Evolutionary conservation across 2,888 invertebrate genomes (phyloP).

Genomic region (Uropetala carovei): DNA sequence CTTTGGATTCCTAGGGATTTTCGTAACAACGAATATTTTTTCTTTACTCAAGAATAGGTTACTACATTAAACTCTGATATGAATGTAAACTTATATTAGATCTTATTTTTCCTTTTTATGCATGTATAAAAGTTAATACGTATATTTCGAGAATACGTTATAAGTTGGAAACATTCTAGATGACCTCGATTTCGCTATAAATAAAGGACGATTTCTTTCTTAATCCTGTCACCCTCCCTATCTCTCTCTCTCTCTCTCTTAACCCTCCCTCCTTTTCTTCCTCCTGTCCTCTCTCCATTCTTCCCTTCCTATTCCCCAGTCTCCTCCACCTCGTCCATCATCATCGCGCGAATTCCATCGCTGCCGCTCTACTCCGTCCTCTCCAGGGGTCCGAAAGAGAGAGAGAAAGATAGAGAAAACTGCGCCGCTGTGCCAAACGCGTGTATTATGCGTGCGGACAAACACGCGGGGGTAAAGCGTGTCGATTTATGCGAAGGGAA

Average conservation of each 20-base stretch:
- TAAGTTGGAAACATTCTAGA: background rate
- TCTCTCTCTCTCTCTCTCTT: background rate
- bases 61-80: too few relatives aligned
- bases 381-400: background rate
- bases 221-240: background rate
- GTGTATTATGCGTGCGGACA: slow-evolving; percentile 32
- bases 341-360: background rate
- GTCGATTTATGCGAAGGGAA: slow-evolving; percentile 3
- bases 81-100: too few relatives aligned
- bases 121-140: too few relatives aligned
- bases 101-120: too few relatives aligned
- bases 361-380: background rate
- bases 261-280: background rate
- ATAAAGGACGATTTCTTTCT: slow-evolving; percentile 31
- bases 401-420: background rate
- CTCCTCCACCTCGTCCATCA: background rate
- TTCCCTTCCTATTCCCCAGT: background rate
- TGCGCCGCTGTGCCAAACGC: background rate
- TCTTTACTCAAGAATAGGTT: too few relatives aligned
- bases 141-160: too few relatives aligned
- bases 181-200: background rate
- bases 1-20: too few relatives aligned
- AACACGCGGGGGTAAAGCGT: slow-evolving; percentile 15
- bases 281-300: background rate
- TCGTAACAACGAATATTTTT: too few relatives aligned